Conservation (phyloP, 2,888 invertebrate genomes). For the Resseliella maxima region DNA sequence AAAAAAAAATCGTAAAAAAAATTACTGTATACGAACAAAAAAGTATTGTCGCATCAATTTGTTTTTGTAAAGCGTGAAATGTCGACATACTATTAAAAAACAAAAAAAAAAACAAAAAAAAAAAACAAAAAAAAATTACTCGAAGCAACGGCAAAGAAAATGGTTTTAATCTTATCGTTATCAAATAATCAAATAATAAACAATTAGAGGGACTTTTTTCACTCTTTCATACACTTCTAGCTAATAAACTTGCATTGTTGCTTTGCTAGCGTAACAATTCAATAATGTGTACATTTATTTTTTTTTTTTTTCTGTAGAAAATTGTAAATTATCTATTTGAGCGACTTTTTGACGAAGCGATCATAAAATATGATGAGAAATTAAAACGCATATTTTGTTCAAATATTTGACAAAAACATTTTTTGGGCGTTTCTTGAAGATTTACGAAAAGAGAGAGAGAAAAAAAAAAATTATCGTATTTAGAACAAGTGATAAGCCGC, state of each 20-base stretch:
- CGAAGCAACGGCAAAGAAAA: not conserved
- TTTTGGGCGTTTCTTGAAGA: no score
- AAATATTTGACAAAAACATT: no score
- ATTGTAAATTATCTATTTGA: constrained; percentile 27
- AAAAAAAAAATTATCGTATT: no score
- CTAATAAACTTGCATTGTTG: no score
- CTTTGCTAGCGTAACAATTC: constrained; percentile 12
- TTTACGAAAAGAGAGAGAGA: no score
- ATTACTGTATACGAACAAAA: not conserved
- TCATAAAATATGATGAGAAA: no score
- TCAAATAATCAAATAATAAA: constrained; percentile 54
- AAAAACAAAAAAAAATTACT: not conserved
- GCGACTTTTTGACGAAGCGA: no score
- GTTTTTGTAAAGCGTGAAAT: constrained; percentile 46
- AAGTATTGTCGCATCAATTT: constrained; percentile 12
- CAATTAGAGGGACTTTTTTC: constrained; percentile 1
- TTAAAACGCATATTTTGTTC: no score
- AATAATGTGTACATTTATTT: not conserved
- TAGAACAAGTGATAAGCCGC: no score
- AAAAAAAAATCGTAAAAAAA: not conserved
- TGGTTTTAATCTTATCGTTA: constrained; percentile 48
- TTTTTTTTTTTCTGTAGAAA: not conserved
- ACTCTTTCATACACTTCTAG: not conserved
- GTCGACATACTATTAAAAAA: constrained; percentile 52
- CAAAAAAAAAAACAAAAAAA: not conserved